phyloP scores from a whole-genome alignment of 2,113 vertebrate species.

The Hippocampus abdominalis region DNA sequence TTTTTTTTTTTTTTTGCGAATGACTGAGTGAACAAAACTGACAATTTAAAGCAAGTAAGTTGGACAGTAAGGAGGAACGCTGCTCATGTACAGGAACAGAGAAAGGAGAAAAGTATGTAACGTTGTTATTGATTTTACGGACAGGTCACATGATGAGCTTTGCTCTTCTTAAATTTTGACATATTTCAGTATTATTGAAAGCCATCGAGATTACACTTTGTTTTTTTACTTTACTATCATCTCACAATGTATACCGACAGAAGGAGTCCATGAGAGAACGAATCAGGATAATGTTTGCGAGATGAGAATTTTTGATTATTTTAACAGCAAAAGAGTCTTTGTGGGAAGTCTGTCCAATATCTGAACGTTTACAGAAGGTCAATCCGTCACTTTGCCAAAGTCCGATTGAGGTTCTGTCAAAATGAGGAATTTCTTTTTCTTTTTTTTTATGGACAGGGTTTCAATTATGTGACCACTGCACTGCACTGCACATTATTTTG shows the following conservation, averaged over 20 bases:
- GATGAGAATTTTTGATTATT: background rate
- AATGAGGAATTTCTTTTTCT: background rate
- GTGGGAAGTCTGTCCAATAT: background rate
- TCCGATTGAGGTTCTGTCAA: background rate
- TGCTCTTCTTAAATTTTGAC: background rate
- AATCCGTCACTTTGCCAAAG: background rate
- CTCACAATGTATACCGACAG: background rate
- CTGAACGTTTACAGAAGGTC: background rate
- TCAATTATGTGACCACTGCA: conserved; percentile 14
- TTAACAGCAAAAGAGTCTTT: background rate
- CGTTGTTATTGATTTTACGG: background rate
- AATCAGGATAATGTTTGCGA: too few species aligned
- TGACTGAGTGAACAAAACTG: background rate
- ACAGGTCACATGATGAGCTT: background rate
- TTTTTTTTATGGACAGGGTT: conserved; percentile 7
- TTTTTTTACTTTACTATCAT: background rate
- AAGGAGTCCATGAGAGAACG: background rate
- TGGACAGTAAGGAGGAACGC: background rate
- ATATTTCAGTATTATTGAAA: conserved; percentile 39
- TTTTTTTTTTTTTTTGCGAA: background rate
- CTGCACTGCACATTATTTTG: conserved; percentile 15
- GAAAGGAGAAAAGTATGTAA: background rate
- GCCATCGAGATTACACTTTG: background rate
- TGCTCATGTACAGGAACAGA: too few species aligned
- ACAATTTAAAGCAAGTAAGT: background rate